Conservation (phyloP, 2,797 vertebrate species). For the Onychomys leucogaster region DNA sequence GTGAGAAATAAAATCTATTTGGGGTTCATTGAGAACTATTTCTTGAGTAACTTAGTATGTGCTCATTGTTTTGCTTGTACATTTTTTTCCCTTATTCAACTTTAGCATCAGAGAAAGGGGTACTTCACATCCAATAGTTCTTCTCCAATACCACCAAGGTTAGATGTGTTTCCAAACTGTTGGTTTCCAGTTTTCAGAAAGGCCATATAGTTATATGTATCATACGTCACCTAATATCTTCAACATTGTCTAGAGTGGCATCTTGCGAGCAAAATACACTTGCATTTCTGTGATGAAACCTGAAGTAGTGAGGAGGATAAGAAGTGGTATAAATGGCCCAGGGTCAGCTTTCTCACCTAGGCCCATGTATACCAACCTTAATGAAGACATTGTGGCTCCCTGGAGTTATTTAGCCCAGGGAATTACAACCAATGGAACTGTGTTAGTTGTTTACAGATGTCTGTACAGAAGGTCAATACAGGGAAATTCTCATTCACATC, state of each 20-base stretch:
- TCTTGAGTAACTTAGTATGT: not conserved
- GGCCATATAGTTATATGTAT: not conserved
- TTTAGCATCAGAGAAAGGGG: not conserved
- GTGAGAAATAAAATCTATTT: not conserved
- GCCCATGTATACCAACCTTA: not conserved
- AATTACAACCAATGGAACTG: not conserved
- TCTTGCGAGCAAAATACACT: not conserved
- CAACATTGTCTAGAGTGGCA: not conserved
- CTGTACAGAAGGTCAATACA: not conserved
- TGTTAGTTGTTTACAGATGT: not conserved
- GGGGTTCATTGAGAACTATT: not conserved
- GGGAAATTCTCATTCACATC: not conserved
- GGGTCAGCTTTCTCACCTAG: not conserved
- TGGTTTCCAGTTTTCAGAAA: not conserved
- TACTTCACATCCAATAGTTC: not conserved
- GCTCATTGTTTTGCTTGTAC: not conserved
- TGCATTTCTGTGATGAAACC: not conserved
- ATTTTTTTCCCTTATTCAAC: not conserved
- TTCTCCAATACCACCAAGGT: not conserved
- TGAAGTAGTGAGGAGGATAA: not conserved
- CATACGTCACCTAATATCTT: not conserved
- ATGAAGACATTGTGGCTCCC: not conserved
- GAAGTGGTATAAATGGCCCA: not conserved
- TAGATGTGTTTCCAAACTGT: conserved; percentile 28
- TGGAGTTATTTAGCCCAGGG: not conserved